Evolutionary conservation across 2,113 vertebrate species (phyloP).

Genomic region (Brachypodius melanocephalos): DNA sequence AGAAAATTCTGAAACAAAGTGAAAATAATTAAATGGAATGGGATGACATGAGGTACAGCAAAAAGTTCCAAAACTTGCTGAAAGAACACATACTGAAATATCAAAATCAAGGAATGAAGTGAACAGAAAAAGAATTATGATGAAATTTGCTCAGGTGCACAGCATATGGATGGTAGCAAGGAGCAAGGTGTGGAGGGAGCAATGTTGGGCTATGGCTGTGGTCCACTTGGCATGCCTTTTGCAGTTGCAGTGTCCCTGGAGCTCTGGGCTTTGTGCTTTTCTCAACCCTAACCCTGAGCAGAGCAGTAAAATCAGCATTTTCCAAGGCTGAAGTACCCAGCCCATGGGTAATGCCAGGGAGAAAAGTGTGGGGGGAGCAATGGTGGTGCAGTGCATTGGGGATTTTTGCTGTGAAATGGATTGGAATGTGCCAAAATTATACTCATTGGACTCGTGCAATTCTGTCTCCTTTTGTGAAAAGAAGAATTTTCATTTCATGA

Average conservation of each 20-base stretch:
- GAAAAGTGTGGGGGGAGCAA: too few relatives aligned
- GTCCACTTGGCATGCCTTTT: neutral
- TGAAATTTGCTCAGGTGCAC: neutral
- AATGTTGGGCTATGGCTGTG: neutral
- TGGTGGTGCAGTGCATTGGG: neutral
- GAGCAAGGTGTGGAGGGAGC: neutral
- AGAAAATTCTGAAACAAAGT: neutral
- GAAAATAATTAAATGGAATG: neutral
- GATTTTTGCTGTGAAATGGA: neutral
- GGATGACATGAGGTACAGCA: neutral
- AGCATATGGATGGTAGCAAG: neutral
- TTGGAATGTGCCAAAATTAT: rapidly evolving
- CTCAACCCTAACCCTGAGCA: neutral
- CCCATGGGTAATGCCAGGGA: neutral
- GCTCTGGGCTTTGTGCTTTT: neutral
- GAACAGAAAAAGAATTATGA: too few relatives aligned
- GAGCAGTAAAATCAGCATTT: neutral
- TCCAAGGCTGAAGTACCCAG: neutral
- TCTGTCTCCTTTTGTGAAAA: neutral
- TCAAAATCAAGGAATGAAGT: neutral
- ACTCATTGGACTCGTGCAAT: rapidly evolving
- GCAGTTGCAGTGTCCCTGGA: neutral
- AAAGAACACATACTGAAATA: neutral
- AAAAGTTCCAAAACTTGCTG: neutral
- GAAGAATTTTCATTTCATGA: neutral